Conservation (phyloP, 2,113 vertebrate genomes). For the Vidua macroura region DNA sequence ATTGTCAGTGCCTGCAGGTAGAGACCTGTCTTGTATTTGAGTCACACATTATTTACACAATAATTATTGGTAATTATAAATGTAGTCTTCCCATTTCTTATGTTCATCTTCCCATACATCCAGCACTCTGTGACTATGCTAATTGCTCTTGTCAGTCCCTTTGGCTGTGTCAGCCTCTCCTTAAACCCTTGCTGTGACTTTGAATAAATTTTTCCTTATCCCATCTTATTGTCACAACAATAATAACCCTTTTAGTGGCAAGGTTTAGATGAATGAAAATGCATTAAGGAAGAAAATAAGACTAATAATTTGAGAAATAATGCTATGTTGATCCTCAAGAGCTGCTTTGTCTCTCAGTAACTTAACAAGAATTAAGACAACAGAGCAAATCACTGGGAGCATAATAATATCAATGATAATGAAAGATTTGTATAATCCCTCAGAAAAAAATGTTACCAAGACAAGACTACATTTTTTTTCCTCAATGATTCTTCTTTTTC, state of each 20-base stretch:
- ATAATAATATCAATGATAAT: neutral
- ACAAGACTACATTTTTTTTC: neutral
- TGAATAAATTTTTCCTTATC: neutral
- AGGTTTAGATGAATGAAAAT: neutral
- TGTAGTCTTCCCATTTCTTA: neutral
- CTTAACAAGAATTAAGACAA: conserved; percentile 7
- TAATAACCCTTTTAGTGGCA: neutral
- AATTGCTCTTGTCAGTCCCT: neutral
- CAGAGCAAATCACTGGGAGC: neutral
- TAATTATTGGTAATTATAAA: conserved; percentile 8
- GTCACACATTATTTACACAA: neutral
- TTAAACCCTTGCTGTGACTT: neutral
- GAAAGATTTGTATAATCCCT: neutral
- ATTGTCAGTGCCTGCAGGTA: neutral
- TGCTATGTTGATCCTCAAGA: neutral
- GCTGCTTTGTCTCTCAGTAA: conserved; percentile 26
- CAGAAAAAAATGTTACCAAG: neutral
- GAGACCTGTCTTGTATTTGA: neutral
- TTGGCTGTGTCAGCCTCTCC: neutral
- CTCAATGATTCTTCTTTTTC: neutral
- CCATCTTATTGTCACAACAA: neutral
- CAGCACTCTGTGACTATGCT: neutral
- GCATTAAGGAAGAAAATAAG: neutral
- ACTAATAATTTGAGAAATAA: conserved; percentile 3
- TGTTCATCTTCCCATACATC: neutral